Evolutionary conservation across 1,140 invertebrate genomes (phyloP).

Genomic region (Papilio dardanus): DNA sequence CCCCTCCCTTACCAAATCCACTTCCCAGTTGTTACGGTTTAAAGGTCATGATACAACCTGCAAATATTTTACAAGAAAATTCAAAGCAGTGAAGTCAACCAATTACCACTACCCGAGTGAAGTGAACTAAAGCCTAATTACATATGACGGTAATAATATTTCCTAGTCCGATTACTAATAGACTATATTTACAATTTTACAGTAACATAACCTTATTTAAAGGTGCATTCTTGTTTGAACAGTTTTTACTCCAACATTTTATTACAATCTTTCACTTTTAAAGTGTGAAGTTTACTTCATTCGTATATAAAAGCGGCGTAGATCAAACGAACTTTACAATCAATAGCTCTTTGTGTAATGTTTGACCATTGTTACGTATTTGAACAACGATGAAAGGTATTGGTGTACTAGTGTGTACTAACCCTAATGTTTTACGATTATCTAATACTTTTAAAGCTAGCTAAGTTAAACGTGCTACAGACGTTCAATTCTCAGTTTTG

Average conservation of each 20-base stretch:
- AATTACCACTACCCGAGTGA: no score
- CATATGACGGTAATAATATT: no score
- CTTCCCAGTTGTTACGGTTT: no score
- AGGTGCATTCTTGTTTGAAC: neutral
- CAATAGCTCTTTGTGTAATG: slow-evolving; percentile 49
- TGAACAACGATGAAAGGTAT: slow-evolving; percentile 46
- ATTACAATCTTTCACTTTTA: neutral
- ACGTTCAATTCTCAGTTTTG: no score
- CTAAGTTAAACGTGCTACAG: no score
- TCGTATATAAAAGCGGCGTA: slow-evolving; percentile 32
- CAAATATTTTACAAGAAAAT: no score
- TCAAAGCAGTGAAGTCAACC: no score
- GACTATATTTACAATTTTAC: neutral
- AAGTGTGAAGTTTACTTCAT: neutral
- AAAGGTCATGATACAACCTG: no score
- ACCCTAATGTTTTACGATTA: slow-evolving; percentile 20
- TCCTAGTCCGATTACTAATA: neutral
- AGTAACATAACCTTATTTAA: neutral
- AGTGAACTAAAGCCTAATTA: no score
- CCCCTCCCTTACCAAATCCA: no score
- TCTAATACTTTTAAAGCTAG: neutral
- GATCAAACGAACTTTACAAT: slow-evolving; percentile 51
- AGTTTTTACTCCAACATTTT: slow-evolving; percentile 4
- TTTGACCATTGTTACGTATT: slow-evolving; percentile 59
- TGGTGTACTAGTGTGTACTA: neutral